Evolutionary conservation across 2,113 vertebrate genomes (phyloP).

Genomic region (Menura novaehollandiae): DNA sequence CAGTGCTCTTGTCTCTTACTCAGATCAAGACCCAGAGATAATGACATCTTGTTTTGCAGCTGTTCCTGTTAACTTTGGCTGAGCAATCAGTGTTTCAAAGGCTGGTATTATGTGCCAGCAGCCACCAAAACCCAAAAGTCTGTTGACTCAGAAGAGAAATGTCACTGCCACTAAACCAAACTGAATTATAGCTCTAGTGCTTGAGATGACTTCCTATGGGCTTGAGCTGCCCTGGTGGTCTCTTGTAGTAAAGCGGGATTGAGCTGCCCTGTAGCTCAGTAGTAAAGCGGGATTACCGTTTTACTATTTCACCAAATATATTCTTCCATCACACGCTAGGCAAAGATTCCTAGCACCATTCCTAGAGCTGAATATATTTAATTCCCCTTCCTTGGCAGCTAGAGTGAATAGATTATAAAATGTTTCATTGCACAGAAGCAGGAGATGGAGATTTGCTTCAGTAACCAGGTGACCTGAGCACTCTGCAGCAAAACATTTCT

Average conservation of each 20-base stretch:
- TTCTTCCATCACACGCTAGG: background rate
- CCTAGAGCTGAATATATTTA: background rate
- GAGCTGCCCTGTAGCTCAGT: too few species aligned
- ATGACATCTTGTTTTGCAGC: constrained; percentile 49
- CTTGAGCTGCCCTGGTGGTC: background rate
- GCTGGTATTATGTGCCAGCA: constrained; percentile 19
- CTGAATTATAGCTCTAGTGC: background rate
- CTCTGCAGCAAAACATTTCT: background rate
- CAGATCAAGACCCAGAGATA: constrained; percentile 33
- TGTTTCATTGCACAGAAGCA: background rate
- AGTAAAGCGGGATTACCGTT: background rate
- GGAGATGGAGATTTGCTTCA: background rate
- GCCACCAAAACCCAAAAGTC: background rate
- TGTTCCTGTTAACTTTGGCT: constrained; percentile 56
- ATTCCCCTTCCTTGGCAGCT: background rate
- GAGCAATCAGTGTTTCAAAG: constrained; percentile 41
- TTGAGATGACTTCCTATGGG: background rate
- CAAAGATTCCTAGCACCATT: background rate
- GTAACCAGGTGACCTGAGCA: background rate
- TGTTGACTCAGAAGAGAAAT: constrained; percentile 20
- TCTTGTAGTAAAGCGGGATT: background rate
- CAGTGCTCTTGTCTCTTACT: background rate
- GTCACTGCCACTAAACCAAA: background rate
- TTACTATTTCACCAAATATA: background rate
- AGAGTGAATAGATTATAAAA: background rate